Percentiles rank a stretch among this genome's conserved stretches.
Conservation (phyloP, 2,888 invertebrate species). For the Theretra japonica region DNA sequence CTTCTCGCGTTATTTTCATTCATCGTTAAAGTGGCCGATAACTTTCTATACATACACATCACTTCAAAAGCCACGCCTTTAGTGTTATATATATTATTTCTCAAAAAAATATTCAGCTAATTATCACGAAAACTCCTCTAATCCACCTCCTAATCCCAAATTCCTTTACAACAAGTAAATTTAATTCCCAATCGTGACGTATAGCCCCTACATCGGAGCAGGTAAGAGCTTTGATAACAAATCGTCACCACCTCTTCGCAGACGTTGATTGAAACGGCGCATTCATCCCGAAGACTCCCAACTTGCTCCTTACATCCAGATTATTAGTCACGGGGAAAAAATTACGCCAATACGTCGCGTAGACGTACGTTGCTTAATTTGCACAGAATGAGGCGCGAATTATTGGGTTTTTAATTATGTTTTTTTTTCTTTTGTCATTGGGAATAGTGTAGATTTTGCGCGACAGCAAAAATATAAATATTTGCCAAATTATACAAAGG, state of each 20-base stretch:
- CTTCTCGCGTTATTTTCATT: too few relatives aligned
- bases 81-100: too few relatives aligned
- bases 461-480: too few relatives aligned
- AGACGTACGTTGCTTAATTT: background rate
- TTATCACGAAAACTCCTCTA: background rate
- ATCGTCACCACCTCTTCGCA: conserved; percentile 51
- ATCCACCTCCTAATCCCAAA: background rate
- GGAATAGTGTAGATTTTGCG: too few relatives aligned
- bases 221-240: conserved; percentile 59
- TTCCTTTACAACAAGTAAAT: background rate
- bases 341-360: conserved; percentile 26
- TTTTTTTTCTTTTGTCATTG: too few relatives aligned
- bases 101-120: too few relatives aligned
- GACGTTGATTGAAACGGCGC: conserved; percentile 69
- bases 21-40: too few relatives aligned
- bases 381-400: background rate
- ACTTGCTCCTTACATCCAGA: conserved; percentile 62
- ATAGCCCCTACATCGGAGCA: conserved; percentile 33
- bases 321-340: conserved; percentile 56
- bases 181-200: conserved; percentile 1
- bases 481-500: too few relatives aligned
- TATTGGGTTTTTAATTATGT: background rate
- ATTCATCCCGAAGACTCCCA: conserved; percentile 60
- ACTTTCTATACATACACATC: too few relatives aligned
- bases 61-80: too few relatives aligned